A percentile compares a stretch with the other conserved stretches of the same genome.
Conservation (phyloP, 2,888 invertebrate genomes). For the Aphrophora alni region DNA sequence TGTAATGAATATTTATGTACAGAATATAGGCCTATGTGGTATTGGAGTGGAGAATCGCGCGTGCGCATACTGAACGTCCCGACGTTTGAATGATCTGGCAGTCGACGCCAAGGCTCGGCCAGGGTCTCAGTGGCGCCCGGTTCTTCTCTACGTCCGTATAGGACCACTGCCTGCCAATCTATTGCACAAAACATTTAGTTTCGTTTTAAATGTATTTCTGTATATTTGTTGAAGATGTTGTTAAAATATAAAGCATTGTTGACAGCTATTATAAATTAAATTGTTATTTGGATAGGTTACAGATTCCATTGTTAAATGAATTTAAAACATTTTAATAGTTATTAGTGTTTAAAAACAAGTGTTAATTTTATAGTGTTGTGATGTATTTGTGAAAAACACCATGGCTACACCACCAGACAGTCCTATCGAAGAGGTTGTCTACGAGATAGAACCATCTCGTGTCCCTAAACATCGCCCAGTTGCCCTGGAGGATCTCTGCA, state of each 20-base stretch:
- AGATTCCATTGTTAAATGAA: background rate
- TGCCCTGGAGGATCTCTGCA: conserved; percentile 87
- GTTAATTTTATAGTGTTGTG: background rate
- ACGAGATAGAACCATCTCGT: conserved; percentile 81
- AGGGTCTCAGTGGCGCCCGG: background rate
- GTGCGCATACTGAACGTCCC: background rate
- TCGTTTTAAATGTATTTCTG: background rate
- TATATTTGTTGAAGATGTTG: background rate
- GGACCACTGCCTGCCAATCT: background rate
- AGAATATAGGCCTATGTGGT: background rate
- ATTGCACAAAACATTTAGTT: background rate
- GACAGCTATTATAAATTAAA: background rate
- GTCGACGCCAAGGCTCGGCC: background rate
- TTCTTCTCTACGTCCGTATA: background rate
- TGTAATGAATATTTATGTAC: background rate
- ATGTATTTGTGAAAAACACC: conserved; percentile 21
- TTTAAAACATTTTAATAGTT: background rate
- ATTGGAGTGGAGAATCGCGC: background rate
- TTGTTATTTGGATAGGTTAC: too few relatives aligned
- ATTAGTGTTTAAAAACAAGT: background rate
- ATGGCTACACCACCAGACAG: conserved; percentile 90
- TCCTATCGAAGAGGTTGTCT: conserved; percentile 85
- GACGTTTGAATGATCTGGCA: background rate
- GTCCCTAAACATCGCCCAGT: conserved; percentile 84
- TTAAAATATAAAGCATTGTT: background rate